Evolutionary conservation across 2,888 invertebrate species (phyloP).

Genomic region (Oeneis ivallda): DNA sequence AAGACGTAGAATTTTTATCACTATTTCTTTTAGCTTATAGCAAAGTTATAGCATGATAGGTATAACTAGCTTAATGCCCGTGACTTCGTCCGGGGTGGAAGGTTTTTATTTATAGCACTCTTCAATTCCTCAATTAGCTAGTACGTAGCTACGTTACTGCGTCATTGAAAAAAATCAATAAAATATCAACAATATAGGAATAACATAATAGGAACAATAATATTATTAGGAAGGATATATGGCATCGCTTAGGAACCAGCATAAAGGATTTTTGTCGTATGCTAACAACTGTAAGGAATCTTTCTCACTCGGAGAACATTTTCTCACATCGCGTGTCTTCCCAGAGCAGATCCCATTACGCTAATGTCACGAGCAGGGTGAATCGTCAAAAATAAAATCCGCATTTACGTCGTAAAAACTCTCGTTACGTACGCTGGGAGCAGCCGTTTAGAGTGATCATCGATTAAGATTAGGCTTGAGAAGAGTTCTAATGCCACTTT

Average conservation of each 20-base stretch:
- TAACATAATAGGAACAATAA: too few relatives aligned
- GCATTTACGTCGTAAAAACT: conserved; percentile 23
- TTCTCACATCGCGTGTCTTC: conserved; percentile 34
- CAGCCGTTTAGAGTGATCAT: conserved; percentile 24
- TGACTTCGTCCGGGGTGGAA: too few relatives aligned
- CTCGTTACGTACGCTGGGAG: conserved; percentile 22
- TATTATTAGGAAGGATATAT: too few relatives aligned
- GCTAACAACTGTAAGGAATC: conserved; percentile 9
- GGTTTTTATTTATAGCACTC: too few relatives aligned
- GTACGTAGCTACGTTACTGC: too few relatives aligned
- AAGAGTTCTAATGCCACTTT: background rate
- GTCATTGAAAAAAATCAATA: too few relatives aligned
- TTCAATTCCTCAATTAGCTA: too few relatives aligned
- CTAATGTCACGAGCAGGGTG: conserved; percentile 36
- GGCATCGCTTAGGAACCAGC: background rate
- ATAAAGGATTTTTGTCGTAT: background rate
- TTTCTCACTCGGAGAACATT: conserved; percentile 33
- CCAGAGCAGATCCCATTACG: conserved; percentile 34
- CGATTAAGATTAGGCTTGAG: conserved; percentile 16
- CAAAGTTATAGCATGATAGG: too few relatives aligned
- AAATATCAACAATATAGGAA: too few relatives aligned
- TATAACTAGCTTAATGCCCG: too few relatives aligned
- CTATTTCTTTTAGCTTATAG: background rate
- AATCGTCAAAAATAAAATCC: conserved; percentile 35
- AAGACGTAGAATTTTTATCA: background rate